A percentile compares a stretch with the other conserved stretches of the same genome.
These are phyloP conservation scores for Pelagia noctiluca DNA, from an alignment of 30 jellyfish, hydroid and myxozoan species.

Conservation along the genomic window DNA sequence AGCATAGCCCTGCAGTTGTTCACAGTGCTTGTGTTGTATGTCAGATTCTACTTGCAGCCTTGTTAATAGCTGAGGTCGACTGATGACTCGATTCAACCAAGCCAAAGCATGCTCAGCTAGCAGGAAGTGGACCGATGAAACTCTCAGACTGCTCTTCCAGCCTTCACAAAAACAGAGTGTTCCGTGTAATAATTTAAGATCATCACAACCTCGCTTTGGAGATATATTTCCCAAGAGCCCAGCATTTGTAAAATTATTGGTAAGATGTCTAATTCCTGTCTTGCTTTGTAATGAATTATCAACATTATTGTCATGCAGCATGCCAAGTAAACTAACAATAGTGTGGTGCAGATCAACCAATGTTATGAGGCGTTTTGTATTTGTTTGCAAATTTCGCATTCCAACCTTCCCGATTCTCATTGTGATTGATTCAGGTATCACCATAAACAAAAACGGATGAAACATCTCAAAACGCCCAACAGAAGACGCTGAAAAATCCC, in stretches of 20 bases:
- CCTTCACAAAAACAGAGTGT: slow-evolving; percentile 78
- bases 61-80: not conserved
- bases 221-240: slow-evolving; percentile 69
- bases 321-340: slow-evolving; percentile 7
- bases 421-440: slow-evolving; percentile 52
- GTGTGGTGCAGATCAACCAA: slow-evolving; percentile 70
- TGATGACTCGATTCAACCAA: slow-evolving; percentile 13
- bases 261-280: too few species aligned
- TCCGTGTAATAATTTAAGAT: slow-evolving; percentile 63
- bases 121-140: slow-evolving; percentile 37
- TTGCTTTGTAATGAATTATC: not conserved
- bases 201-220: slow-evolving; percentile 64
- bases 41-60: not conserved
- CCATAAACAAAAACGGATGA: slow-evolving; percentile 79
- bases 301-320: not conserved
- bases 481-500: slow-evolving; percentile 50
- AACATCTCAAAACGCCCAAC: slow-evolving; percentile 77
- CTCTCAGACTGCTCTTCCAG: slow-evolving; percentile 66
- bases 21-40: slow-evolving; percentile 24
- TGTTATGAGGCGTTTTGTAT: slow-evolving; percentile 54
- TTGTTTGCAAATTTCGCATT: slow-evolving; percentile 39
- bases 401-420: slow-evolving; percentile 21
- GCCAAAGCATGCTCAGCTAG: slow-evolving; percentile 55
- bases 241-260: not conserved
- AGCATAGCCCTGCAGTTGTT: slow-evolving; percentile 40